Evolutionary conservation across 2,113 vertebrate genomes (phyloP).

Genomic region (Chelonoidis abingdonii): DNA sequence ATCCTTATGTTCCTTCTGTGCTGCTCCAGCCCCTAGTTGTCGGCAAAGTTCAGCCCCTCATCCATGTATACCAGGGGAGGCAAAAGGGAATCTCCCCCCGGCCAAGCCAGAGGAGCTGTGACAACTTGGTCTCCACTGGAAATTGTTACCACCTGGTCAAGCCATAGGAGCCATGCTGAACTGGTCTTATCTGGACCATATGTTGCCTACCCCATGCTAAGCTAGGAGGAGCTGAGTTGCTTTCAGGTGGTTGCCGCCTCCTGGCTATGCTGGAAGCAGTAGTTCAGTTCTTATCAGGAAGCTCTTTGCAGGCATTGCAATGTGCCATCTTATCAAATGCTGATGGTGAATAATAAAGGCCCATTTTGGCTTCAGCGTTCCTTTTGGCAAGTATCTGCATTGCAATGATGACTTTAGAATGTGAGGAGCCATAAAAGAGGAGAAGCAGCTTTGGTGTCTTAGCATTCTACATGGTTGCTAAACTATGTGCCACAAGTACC

Average conservation of each 20-base stretch:
- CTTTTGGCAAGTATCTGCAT: not conserved
- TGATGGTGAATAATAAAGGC: not conserved
- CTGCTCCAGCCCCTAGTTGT: not conserved
- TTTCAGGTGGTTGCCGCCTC: not conserved
- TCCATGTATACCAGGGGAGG: not conserved
- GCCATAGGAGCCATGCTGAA: not conserved
- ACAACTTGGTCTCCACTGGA: too few relatives aligned
- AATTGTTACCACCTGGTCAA: not conserved
- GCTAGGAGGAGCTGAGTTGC: not conserved
- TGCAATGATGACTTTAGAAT: not conserved
- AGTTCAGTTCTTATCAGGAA: not conserved
- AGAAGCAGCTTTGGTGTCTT: not conserved
- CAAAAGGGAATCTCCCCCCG: too few relatives aligned
- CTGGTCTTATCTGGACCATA: not conserved
- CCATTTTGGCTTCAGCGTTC: not conserved
- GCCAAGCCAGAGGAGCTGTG: too few relatives aligned
- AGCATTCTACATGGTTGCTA: not conserved
- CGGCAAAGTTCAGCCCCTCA: not conserved
- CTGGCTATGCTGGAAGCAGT: not conserved
- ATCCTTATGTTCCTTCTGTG: not conserved
- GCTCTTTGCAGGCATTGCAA: not conserved
- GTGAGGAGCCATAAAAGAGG: too few relatives aligned
- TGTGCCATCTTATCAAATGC: not conserved
- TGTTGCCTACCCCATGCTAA: not conserved
- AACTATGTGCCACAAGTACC: not conserved